Conservation (phyloP, 2,113 vertebrate genomes). For the Carollia perspicillata region DNA sequence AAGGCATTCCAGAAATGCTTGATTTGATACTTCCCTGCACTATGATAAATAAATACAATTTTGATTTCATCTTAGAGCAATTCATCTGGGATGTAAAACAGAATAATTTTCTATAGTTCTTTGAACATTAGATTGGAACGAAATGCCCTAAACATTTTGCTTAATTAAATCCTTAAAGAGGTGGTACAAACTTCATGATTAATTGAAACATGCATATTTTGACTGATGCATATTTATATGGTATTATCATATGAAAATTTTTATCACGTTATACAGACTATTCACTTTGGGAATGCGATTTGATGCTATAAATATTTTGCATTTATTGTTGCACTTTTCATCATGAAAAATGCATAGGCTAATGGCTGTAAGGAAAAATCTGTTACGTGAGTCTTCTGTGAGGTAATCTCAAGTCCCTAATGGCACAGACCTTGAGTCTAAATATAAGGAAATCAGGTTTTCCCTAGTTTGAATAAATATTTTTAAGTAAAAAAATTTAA, state of each 20-base stretch:
- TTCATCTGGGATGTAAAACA: slow-evolving; percentile 69
- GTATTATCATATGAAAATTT: slow-evolving; percentile 89
- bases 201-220: slow-evolving; percentile 85
- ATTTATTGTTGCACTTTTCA: slow-evolving; percentile 82
- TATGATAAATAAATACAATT: slow-evolving; percentile 58
- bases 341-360: slow-evolving; percentile 78
- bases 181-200: slow-evolving; percentile 85
- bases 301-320: slow-evolving; percentile 78
- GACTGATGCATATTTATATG: slow-evolving; percentile 83
- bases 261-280: slow-evolving; percentile 84
- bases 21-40: not conserved
- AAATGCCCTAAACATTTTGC: slow-evolving; percentile 72
- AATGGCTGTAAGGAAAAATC: slow-evolving; percentile 74
- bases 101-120: slow-evolving; percentile 70
- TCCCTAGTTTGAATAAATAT: slow-evolving; percentile 16
- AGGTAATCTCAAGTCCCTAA: slow-evolving; percentile 56
- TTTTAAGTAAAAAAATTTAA: not conserved
- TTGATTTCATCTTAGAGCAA: slow-evolving; percentile 52
- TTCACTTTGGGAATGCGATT: slow-evolving; percentile 84
- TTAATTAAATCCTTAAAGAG: slow-evolving; percentile 85
- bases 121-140: slow-evolving; percentile 71
- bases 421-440: slow-evolving; percentile 56
- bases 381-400: slow-evolving; percentile 59
- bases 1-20: slow-evolving; percentile 27
- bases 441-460: slow-evolving; percentile 41